Base-by-base conservation (phyloP, 2,113 vertebrate genomes). In the Lucifuga dentata region DNA sequence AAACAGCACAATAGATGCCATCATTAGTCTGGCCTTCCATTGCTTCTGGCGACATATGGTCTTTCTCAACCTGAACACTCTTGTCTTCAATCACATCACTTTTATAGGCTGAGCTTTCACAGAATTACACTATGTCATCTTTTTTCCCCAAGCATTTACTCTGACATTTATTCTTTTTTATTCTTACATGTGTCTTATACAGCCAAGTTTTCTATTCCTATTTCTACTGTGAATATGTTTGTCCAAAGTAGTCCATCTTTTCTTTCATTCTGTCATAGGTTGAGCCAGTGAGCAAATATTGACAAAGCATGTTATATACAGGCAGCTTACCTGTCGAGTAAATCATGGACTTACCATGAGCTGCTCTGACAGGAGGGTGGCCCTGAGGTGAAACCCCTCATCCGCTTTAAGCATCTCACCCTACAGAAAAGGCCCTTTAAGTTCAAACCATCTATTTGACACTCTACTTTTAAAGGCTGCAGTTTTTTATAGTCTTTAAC, bases 361-460 rank as follows among this genome's bases (percentile, higher is more conserved):
- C n/a, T 5, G 1, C 68, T 59, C 11, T 59, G 52, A 77, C 41
- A 24, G 49, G 35, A 44, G 52, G 39, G 55, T 57, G 45, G 33
- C 71, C 44, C 20, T 55, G 76, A 80, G 45, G 50, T 69, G 73
- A 83, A 83, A 62, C 70, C 75, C 39, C 60, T 87, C 80, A 87
- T 86, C 76, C 73, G 79, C 78, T 89, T 88, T 86, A 75, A 46
- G 13, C 55, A 67, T 73, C 44, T 8, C 33, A 36, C 23, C 46
- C 71, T 48, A 55, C 15, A 45, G 29, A 52, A 23, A 62, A 45
- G 13, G 44, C 24, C 15, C 49, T 41, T 9, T 74, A 45, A 68
- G 62, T 67, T 77, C 62, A 62, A 36, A 33, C 57, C 21, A 55
- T 52, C 71, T 68, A 53, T 76, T 71, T 58, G 71, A 70, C 32